Base-by-base conservation (phyloP, 2,113 vertebrate genomes). In the Colinus virginianus region DNA sequence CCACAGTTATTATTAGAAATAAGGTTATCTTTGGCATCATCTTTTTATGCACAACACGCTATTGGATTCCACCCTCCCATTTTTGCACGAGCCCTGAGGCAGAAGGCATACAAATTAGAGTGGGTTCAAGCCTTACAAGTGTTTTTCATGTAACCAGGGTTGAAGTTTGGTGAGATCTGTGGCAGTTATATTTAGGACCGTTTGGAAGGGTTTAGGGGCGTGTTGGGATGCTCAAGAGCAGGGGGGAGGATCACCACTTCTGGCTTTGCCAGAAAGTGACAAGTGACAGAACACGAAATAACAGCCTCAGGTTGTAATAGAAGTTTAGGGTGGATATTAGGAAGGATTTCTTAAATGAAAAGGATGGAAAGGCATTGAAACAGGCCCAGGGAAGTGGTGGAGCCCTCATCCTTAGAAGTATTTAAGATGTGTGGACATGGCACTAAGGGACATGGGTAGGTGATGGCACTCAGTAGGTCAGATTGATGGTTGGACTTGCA, bases 1-100 rank as follows among this genome's bases (percentile, higher is more conserved):
- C 93, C 93, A 93, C 82, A 71, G 96, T 96, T 95, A 96, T 96
- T 94, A 95, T 96, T 96, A 96, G 94, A 91, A 95, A 96, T 92
- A 94, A 93, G 87, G 91, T 94, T 96, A 96, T 96, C 95, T 93
- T 83, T 93, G 87, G 82, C 93, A 94, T 93, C 53, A 96, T 91
- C 93, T 95, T 88, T 94, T 90, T 84, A 89, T 94, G 87, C 90
- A 78, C 78, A 96, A 90, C 81, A 62, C 21, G 66, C 76, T 94
- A 75, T 69, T 94, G 95, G 91, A 95, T 94, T 95, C 91, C 82
- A 93, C 90, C 90, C 93, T 88, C 85, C 88, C 1, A 1, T 93
- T 93, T 94, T 94, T 3, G 0, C 48, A 84, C 38, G 0, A 56
- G 82, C 93, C 95, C 84, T 38, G 58, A 64, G 93, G 95, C 95